Percentiles rank a stretch among this genome's conserved stretches.
These are phyloP conservation scores for Percina caprodes DNA, from an alignment of 2,113 vertebrate species.

Conservation along the genomic window DNA sequence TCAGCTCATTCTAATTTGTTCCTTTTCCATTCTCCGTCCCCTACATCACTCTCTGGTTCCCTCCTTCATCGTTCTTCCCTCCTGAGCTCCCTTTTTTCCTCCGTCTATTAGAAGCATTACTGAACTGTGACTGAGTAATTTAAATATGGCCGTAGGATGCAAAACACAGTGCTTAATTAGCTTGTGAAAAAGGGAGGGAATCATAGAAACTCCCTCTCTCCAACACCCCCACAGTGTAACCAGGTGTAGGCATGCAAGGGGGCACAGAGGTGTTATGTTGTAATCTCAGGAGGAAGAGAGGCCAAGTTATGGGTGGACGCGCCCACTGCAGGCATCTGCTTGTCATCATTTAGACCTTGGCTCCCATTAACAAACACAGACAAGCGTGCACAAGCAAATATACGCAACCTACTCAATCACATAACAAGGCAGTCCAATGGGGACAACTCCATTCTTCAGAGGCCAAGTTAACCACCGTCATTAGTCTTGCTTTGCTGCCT, in stretches of 20 bases:
- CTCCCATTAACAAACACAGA: slow-evolving; percentile 59
- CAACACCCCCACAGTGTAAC: slow-evolving; percentile 33
- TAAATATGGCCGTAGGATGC: slow-evolving; percentile 80
- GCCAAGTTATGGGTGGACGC: slow-evolving; percentile 51
- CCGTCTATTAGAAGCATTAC: slow-evolving; percentile 79
- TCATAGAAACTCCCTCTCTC: slow-evolving; percentile 62
- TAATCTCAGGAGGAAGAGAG: slow-evolving; percentile 50
- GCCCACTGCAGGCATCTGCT: slow-evolving; percentile 69
- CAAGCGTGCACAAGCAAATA: slow-evolving; percentile 27
- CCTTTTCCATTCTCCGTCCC: slow-evolving; percentile 27
- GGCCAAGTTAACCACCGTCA: slow-evolving; percentile 74
- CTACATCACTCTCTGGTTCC: slow-evolving; percentile 28
- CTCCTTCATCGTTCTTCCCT: slow-evolving; percentile 45
- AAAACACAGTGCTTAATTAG: slow-evolving; percentile 81
- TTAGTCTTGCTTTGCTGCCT: slow-evolving; percentile 82
- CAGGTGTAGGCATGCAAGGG: slow-evolving; percentile 61
- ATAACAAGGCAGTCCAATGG: slow-evolving; percentile 65
- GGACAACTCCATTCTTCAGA: slow-evolving; percentile 79
- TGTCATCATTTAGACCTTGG: slow-evolving; percentile 70
- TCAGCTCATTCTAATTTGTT: slow-evolving; percentile 68
- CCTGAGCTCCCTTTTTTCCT: slow-evolving; percentile 59
- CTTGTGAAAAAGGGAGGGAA: slow-evolving; percentile 78
- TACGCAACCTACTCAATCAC: slow-evolving; percentile 71
- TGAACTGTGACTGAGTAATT: slow-evolving; percentile 83
- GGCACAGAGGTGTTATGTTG: slow-evolving; percentile 53